Evolutionary conservation across 1,140 invertebrate genomes (phyloP).

Genomic region (Diabrotica virgifera): DNA sequence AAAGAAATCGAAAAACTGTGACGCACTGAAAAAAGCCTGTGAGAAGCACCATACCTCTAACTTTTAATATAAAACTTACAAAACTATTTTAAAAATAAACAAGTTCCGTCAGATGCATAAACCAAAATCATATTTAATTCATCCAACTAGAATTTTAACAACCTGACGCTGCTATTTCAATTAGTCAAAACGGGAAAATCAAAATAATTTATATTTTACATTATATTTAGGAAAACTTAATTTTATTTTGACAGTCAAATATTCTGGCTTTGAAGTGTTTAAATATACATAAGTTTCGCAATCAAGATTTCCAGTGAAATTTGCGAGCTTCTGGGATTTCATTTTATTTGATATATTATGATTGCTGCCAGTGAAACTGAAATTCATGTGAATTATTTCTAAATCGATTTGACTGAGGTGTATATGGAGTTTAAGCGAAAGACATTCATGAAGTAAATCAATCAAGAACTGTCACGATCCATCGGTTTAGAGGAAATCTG

Average conservation of each 20-base stretch:
- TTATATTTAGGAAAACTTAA: slow-evolving; percentile 6
- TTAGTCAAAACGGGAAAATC: too few relatives aligned
- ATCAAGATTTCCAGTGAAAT: slow-evolving; percentile 7
- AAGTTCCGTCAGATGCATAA: too few relatives aligned
- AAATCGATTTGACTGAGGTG: background rate
- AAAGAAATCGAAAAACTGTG: too few relatives aligned
- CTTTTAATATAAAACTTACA: too few relatives aligned
- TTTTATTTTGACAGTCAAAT: slow-evolving; percentile 12
- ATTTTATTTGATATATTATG: slow-evolving; percentile 5
- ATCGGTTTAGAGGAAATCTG: background rate
- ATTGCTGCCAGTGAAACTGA: slow-evolving; percentile 10
- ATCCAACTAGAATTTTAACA: background rate
- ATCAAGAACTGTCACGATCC: background rate
- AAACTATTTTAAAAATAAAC: too few relatives aligned
- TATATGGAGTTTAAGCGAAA: background rate
- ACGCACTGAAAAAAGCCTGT: too few relatives aligned
- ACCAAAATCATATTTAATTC: background rate
- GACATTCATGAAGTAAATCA: background rate
- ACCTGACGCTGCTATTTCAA: background rate
- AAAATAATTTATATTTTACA: background rate
- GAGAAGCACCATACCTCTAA: too few relatives aligned
- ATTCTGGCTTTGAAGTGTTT: slow-evolving; percentile 14
- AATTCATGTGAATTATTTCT: slow-evolving; percentile 6
- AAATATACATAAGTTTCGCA: slow-evolving; percentile 17
- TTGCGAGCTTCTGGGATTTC: background rate